A percentile compares a stretch with the other conserved stretches of the same genome.
Conservation (phyloP, 2,888 invertebrate species). For the Eudasyphora cyanicolor region DNA sequence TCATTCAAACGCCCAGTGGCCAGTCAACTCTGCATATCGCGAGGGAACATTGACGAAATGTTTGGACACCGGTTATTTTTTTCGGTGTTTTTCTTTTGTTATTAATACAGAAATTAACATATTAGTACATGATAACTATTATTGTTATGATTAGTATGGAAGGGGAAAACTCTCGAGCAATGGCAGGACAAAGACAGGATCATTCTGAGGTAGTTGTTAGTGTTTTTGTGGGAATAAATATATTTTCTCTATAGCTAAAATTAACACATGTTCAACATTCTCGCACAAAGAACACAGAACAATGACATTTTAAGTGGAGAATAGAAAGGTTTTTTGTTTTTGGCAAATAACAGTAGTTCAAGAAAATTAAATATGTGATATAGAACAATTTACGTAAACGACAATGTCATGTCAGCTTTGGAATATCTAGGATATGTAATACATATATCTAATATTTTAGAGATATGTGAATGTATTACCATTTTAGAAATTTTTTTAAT, state of each 20-base stretch:
- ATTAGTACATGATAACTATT: conserved; percentile 63
- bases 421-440: too few relatives aligned
- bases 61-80: conserved; percentile 27
- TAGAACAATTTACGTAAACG: neutral
- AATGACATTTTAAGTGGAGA: neutral
- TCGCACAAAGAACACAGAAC: conserved; percentile 23
- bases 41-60: conserved; percentile 20
- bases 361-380: neutral
- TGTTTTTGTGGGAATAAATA: neutral
- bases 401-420: neutral
- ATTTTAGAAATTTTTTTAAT: too few relatives aligned
- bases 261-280: conserved; percentile 53
- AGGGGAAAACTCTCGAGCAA: conserved; percentile 13
- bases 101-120: conserved; percentile 64
- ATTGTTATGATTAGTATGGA: conserved; percentile 52
- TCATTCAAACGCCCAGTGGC: too few relatives aligned
- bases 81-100: conserved; percentile 30
- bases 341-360: neutral
- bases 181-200: conserved; percentile 4
- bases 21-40: neutral
- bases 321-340: neutral
- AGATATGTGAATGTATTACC: too few relatives aligned
- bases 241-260: conserved; percentile 24
- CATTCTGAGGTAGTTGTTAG: too few relatives aligned
- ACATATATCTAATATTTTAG: too few relatives aligned